phyloP scores from a whole-genome alignment of 2,888 invertebrate genomes.

The Tuta absoluta region DNA sequence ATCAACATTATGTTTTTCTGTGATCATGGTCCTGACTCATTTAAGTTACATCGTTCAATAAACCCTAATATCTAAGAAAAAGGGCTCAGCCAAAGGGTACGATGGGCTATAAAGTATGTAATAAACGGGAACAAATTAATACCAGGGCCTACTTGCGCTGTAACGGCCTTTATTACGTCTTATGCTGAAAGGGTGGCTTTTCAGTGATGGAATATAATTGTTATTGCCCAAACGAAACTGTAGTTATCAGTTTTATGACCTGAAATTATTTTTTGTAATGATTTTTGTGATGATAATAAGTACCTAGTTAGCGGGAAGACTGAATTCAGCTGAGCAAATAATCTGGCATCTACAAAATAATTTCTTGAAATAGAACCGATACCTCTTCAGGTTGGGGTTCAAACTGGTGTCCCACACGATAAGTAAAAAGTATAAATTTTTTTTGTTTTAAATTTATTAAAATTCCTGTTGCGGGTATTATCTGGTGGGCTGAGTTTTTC shows the following conservation, averaged over 20 bases:
- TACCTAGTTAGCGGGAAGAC: no score
- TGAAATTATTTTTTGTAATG: background rate
- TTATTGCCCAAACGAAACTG: background rate
- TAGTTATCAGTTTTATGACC: background rate
- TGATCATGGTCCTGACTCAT: background rate
- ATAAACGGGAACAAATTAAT: constrained; percentile 18
- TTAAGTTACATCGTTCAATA: background rate
- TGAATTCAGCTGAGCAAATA: no score
- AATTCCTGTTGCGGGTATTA: no score
- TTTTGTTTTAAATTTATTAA: no score
- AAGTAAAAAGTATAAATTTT: no score
- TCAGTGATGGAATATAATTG: constrained; percentile 12
- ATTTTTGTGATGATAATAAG: background rate
- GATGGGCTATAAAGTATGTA: constrained; percentile 11
- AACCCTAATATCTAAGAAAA: constrained; percentile 10
- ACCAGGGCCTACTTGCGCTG: background rate
- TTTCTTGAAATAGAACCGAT: no score
- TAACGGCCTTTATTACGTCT: constrained; percentile 14
- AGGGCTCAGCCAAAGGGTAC: constrained; percentile 5
- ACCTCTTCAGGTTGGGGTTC: no score
- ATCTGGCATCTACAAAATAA: no score
- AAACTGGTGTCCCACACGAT: no score
- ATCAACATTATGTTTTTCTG: no score
- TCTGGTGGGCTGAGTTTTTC: no score
- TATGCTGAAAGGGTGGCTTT: constrained; percentile 14